Evolutionary conservation across 2,888 invertebrate species (phyloP).

Genomic region (Acronicta psi): DNA sequence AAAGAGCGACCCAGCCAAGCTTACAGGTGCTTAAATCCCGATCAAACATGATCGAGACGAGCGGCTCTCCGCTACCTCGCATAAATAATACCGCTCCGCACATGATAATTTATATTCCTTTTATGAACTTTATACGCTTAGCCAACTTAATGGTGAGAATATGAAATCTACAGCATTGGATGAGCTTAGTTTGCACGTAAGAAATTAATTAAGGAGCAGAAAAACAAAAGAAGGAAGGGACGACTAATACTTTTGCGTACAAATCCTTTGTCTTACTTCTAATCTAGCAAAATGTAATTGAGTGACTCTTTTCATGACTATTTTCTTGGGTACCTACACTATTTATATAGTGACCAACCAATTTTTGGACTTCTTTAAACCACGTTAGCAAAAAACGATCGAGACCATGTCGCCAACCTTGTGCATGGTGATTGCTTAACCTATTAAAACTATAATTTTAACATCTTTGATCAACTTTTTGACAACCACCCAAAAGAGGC

Average conservation of each 20-base stretch:
- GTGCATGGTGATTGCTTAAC: too few species aligned
- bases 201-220: background rate
- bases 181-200: slow-evolving; percentile 5
- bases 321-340: background rate
- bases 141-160: slow-evolving; percentile 52
- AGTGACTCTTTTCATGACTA: too few species aligned
- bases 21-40: slow-evolving; percentile 82
- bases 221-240: background rate
- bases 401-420: too few species aligned
- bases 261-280: background rate
- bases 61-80: slow-evolving; percentile 59
- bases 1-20: slow-evolving; percentile 66
- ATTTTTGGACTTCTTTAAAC: too few species aligned
- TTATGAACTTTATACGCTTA: slow-evolving; percentile 38
- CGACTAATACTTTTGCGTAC: too few species aligned
- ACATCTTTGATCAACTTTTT: too few species aligned
- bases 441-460: too few species aligned
- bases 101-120: slow-evolving; percentile 49
- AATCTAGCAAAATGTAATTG: background rate
- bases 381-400: too few species aligned
- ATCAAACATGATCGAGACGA: slow-evolving; percentile 78
- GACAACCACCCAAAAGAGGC: slow-evolving; percentile 18
- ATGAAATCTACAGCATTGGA: slow-evolving; percentile 21
- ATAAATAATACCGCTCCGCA: slow-evolving; percentile 56
- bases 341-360: background rate